A percentile compares a stretch with the other conserved stretches of the same genome.
Conservation (phyloP, 2,888 invertebrate species). For the Scrobipalpa atriplicella region DNA sequence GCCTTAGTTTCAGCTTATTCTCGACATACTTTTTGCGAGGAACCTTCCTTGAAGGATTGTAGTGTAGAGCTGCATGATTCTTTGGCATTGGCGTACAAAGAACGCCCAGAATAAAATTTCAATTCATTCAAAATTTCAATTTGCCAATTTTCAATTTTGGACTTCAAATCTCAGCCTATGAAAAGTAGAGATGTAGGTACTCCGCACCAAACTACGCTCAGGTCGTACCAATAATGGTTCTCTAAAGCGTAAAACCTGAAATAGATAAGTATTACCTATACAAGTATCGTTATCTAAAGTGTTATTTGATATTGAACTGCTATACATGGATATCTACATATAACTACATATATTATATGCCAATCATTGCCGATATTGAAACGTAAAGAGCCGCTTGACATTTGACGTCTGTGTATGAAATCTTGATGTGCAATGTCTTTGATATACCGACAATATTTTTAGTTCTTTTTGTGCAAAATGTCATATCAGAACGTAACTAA, state of each 20-base stretch:
- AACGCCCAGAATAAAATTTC: too few relatives aligned
- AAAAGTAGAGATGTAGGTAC: too few relatives aligned
- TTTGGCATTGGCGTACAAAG: too few relatives aligned
- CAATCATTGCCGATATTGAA: background rate
- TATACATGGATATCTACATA: background rate
- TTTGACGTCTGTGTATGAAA: background rate
- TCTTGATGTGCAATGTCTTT: background rate
- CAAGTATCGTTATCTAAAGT: background rate
- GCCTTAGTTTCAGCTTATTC: too few relatives aligned
- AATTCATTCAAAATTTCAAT: too few relatives aligned
- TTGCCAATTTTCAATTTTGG: too few relatives aligned
- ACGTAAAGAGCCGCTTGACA: constrained; percentile 3
- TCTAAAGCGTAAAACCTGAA: background rate
- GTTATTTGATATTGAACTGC: background rate
- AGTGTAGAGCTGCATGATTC: too few relatives aligned
- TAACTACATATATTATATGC: background rate
- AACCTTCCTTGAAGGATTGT: too few relatives aligned
- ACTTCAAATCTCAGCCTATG: too few relatives aligned
- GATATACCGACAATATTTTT: constrained; percentile 1
- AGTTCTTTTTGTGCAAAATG: background rate
- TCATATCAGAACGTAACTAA: background rate
- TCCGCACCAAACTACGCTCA: too few relatives aligned
- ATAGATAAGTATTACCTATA: background rate
- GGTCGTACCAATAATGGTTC: too few relatives aligned
- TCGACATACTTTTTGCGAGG: too few relatives aligned